Evolutionary conservation across 2,113 vertebrate species (phyloP), one percentile per base, ranked within the genome.

Genomic region (Mionectes macconnelli): DNA sequence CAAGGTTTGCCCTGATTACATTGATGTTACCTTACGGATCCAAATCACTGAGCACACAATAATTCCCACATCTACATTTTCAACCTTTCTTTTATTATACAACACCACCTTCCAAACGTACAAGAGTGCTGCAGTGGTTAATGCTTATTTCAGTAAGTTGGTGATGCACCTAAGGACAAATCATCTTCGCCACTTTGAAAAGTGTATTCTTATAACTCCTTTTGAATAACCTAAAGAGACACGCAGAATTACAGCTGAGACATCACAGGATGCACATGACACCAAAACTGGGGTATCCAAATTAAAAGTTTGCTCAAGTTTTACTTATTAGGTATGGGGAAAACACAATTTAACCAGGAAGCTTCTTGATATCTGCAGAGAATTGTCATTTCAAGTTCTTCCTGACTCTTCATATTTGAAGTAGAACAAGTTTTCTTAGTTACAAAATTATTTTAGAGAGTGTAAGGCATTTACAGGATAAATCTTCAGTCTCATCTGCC

Each of bases 351-450:
- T 72, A 85, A 22, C 53, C 53, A 88, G 62, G 21, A 76, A 64
- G 49, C 8, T 72, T 72, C 79, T 83, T 45, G 33, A 85, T 90
- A 35, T 79, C 66, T 85, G 39, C 30, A 67, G 33, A 19, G 23
- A 93, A 85, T 88, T 82, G 47, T 45, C 47, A 84, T 47, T 86
- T 86, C 21, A 82, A 78, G 69, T 64, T 83, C 39, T 68, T 87
- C 53, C 45, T 52, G 44, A 72, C 33, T 92, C 82, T 59, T 85
- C 74, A 27, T n/a, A 59, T 55, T n/a, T 73, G 44, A 69, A 64
- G 39, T 28, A 5, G n/a, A 88, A 85, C 1, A 1, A 9, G 15
- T 82, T 83, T 87, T 85, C 63, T 68, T 47, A 72, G 60, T 35
- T 66, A 59, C 0, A 84, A 12, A 84, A 87, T 22, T 49, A 75